Conservation (phyloP, 2,113 vertebrate genomes). For the Tapirus terrestris region DNA sequence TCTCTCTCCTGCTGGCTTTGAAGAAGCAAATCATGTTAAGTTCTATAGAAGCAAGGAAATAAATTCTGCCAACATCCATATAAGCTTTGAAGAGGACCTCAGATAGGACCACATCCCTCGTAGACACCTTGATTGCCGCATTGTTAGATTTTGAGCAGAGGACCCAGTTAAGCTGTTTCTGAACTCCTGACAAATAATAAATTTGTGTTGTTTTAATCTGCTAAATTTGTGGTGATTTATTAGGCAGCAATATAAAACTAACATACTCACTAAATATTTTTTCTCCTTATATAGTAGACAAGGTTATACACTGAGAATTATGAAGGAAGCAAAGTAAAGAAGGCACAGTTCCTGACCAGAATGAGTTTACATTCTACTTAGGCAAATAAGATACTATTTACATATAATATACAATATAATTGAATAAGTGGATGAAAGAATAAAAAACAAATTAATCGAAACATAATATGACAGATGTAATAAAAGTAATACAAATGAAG, state of each 20-base stretch:
- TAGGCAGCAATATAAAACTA: neutral
- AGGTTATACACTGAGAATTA: neutral
- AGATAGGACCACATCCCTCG: neutral
- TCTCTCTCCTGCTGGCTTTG: neutral
- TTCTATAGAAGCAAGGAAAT: neutral
- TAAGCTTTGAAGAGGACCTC: neutral
- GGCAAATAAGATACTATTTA: neutral
- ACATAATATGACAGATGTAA: neutral
- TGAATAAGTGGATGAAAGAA: neutral
- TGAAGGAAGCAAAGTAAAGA: neutral
- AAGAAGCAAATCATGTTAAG: neutral
- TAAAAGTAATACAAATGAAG: neutral
- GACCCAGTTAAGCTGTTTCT: neutral
- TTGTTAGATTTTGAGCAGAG: neutral
- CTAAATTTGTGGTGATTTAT: neutral
- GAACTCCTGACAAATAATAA: neutral
- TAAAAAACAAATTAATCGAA: neutral
- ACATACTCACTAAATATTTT: neutral
- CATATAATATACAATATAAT: neutral
- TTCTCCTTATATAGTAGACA: neutral
- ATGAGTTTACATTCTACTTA: neutral
- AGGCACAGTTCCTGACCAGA: neutral
- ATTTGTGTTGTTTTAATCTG: neutral
- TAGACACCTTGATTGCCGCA: neutral
- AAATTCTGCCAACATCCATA: neutral